phyloP scores from a whole-genome alignment of 2,797 vertebrate genomes.

The Sarcophilus harrisii region DNA sequence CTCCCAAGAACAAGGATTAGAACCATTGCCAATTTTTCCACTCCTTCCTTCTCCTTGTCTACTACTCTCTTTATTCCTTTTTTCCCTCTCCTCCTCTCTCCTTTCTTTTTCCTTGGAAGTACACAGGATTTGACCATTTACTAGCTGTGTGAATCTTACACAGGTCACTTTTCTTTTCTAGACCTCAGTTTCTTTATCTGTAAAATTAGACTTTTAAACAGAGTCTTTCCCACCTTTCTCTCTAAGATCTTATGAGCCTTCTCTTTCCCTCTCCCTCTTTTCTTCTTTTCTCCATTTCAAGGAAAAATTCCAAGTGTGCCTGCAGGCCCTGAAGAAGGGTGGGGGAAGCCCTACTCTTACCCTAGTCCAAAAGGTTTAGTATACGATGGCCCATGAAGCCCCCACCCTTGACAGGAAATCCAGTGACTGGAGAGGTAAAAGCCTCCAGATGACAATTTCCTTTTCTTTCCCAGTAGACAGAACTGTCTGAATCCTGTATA shows the following conservation, averaged over 20 bases:
- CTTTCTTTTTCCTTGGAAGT: no score
- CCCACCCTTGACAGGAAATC: neutral
- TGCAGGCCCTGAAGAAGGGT: neutral
- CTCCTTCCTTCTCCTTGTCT: neutral
- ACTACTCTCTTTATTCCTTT: neutral
- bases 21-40: neutral
- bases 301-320: neutral
- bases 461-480: neutral
- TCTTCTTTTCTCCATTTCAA: neutral
- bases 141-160: neutral
- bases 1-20: neutral
- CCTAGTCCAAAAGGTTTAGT: neutral
- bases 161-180: neutral
- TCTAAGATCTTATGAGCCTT: neutral
- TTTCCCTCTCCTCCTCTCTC: neutral
- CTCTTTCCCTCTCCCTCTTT: neutral
- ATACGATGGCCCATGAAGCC: neutral
- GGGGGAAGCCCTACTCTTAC: neutral
- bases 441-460: neutral
- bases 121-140: neutral
- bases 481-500: neutral
- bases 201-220: neutral
- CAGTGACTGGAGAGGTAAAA: neutral
- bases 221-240: neutral
- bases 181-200: neutral